Conservation (phyloP, 1,140 invertebrate genomes). For the Scaptodrosophila lebanonensis region DNA sequence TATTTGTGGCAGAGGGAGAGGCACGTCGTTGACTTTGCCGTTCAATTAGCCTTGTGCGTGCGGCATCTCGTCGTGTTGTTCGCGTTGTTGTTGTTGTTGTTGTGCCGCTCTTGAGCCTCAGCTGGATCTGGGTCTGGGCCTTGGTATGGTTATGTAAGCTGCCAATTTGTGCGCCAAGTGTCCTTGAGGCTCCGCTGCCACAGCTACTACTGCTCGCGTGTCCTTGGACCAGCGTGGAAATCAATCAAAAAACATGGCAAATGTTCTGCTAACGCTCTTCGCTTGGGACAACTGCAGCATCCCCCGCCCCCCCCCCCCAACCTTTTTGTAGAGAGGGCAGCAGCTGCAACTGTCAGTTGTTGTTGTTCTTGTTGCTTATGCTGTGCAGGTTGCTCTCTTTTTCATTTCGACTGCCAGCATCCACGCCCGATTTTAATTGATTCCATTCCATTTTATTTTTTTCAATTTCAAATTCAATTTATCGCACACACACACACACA, state of each 20-base stretch:
- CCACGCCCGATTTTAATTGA: neutral
- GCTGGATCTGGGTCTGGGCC: neutral
- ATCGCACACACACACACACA: constrained; percentile 37
- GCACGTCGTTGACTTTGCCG: constrained; percentile 8
- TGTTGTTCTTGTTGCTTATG: no score
- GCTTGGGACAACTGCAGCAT: no score
- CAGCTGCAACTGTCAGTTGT: no score
- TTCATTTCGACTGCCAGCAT: no score
- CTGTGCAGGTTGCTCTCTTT: no score
- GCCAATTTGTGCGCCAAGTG: constrained; percentile 9
- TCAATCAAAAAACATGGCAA: constrained; percentile 35
- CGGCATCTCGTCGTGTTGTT: no score
- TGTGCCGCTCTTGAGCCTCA: no score
- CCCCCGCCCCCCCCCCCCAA: no score
- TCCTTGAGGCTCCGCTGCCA: constrained; percentile 8
- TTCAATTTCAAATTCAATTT: constrained; percentile 62
- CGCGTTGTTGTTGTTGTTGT: no score
- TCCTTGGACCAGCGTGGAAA: constrained; percentile 13
- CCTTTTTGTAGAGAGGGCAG: no score
- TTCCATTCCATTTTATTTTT: constrained; percentile 6
- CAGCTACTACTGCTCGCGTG: constrained; percentile 10
- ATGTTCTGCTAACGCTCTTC: no score
- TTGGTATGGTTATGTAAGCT: constrained; percentile 1
- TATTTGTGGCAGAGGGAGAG: constrained; percentile 19
- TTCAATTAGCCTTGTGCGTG: constrained; percentile 40